Conservation (phyloP, 2,888 invertebrate species). For the Zaprionus lineosus region DNA sequence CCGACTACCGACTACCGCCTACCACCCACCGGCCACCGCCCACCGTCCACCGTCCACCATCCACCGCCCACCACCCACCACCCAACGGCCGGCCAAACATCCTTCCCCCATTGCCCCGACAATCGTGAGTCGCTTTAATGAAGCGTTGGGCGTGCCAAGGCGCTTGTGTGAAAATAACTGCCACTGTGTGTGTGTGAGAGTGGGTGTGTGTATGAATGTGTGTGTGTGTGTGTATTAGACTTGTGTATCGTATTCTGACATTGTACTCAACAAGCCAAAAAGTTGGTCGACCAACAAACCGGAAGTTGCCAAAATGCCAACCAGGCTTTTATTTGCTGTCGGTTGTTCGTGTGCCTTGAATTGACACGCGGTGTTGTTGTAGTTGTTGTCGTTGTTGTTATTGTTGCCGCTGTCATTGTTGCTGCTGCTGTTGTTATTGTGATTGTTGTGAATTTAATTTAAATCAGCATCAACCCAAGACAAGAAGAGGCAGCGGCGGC, state of each 20-base stretch:
- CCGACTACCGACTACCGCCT: too few relatives aligned
- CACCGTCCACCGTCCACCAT: not conserved
- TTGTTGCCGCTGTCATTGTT: not conserved
- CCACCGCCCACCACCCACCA: not conserved
- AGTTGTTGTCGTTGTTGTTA: not conserved
- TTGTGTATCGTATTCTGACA: slow-evolving; percentile 15
- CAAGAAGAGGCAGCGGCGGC: slow-evolving; percentile 24
- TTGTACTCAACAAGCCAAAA: slow-evolving; percentile 27
- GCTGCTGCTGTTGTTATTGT: slow-evolving; percentile 2
- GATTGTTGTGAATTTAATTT: slow-evolving; percentile 45
- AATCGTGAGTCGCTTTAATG: slow-evolving; percentile 63
- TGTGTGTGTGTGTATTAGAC: slow-evolving; percentile 5
- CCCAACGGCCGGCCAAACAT: not conserved
- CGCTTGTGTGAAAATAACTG: slow-evolving; percentile 45
- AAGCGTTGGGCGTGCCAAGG: slow-evolving; percentile 61
- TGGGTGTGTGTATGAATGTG: not conserved
- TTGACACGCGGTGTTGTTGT: slow-evolving; percentile 14
- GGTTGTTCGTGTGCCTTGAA: slow-evolving; percentile 13
- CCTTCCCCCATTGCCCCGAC: not conserved
- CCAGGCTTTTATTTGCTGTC: slow-evolving; percentile 37
- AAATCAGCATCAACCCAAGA: slow-evolving; percentile 43
- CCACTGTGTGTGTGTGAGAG: not conserved
- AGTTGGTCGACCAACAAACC: slow-evolving; percentile 47
- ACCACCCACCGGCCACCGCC: not conserved
- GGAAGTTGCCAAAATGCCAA: slow-evolving; percentile 55